phyloP scores from a whole-genome alignment of 2,113 vertebrate species.

The Lathamus discolor region DNA sequence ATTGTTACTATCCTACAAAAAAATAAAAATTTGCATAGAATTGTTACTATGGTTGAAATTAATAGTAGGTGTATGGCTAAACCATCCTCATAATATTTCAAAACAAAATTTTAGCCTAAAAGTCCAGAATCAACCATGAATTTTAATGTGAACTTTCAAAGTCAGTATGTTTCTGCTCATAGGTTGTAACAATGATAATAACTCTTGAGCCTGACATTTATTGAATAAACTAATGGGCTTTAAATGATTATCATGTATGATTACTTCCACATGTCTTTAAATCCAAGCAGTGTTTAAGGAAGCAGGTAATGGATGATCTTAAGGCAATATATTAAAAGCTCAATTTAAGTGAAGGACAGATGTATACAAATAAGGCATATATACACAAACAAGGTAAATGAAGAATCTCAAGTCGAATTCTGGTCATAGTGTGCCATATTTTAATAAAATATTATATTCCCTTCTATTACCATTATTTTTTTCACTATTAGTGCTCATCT shows the following conservation, averaged over 20 bases:
- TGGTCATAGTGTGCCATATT: neutral
- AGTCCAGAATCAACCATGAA: neutral
- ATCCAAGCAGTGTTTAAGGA: neutral
- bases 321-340: neutral
- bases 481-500: neutral
- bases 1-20: neutral
- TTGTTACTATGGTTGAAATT: neutral
- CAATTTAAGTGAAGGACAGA: neutral
- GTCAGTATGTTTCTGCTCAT: neutral
- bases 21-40: neutral
- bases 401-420: neutral
- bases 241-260: neutral
- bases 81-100: neutral
- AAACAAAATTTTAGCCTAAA: neutral
- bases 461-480: neutral
- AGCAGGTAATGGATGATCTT: neutral
- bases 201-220: neutral
- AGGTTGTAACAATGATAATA: neutral
- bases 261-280: neutral
- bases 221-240: neutral
- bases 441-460: neutral
- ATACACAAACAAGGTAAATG: neutral
- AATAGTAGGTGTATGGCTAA: neutral
- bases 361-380: neutral
- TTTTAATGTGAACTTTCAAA: neutral